Percentiles rank a stretch among this genome's conserved stretches.
Evolutionary conservation across 2,888 invertebrate species (phyloP).

Genomic region (Unio pictorum): DNA sequence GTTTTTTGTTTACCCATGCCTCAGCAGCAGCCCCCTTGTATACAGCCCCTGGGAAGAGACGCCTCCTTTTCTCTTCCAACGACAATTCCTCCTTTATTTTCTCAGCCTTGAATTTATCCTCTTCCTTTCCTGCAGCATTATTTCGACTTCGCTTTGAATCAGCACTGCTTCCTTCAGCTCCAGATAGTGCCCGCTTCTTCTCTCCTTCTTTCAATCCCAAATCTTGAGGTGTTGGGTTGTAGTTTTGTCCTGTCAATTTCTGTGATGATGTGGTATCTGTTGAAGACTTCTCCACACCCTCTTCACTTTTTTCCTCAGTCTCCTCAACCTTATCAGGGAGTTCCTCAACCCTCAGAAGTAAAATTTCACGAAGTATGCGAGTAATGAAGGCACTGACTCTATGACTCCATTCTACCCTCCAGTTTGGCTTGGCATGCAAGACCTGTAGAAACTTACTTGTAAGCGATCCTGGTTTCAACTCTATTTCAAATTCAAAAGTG

Average conservation of each 20-base stretch:
- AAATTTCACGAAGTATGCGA: conserved; percentile 23
- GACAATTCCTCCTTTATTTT: conserved; percentile 1
- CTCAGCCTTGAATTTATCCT: conserved; percentile 1
- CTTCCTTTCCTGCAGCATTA: too few species aligned
- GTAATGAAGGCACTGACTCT: conserved; percentile 36
- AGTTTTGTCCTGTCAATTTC: too few species aligned
- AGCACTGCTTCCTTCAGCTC: not conserved
- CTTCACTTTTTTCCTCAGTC: conserved; percentile 14
- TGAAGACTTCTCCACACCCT: conserved; percentile 14
- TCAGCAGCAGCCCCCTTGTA: too few species aligned
- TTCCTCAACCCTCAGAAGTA: conserved; percentile 29
- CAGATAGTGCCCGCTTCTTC: not conserved
- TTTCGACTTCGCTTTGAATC: too few species aligned
- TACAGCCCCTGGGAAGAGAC: too few species aligned
- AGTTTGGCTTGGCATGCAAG: conserved; percentile 34
- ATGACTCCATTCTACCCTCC: conserved; percentile 40
- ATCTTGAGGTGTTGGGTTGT: too few species aligned
- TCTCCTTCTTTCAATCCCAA: not conserved
- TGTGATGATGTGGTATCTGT: too few species aligned
- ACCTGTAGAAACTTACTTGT: conserved; percentile 28
- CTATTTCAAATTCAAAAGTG: conserved; percentile 24
- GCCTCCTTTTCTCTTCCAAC: too few species aligned
- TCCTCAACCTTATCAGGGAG: conserved; percentile 27
- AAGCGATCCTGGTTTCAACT: conserved; percentile 30
- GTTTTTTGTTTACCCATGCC: too few species aligned